Evolutionary conservation across 2,797 vertebrate genomes (phyloP).

Genomic region (Myiothlypis coronata): DNA sequence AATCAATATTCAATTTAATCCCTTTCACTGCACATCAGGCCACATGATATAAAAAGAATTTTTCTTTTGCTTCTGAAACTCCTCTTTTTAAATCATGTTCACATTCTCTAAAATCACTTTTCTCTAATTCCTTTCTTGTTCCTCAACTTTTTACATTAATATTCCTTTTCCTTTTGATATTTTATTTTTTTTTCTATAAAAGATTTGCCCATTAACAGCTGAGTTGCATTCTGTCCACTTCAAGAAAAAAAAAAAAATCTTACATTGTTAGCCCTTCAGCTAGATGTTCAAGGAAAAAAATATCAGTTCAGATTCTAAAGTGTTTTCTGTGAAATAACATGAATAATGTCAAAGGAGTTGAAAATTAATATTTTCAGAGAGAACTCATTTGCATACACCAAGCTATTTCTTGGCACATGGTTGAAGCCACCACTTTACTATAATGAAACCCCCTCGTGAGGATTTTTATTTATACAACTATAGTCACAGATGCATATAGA

Average conservation of each 20-base stretch:
- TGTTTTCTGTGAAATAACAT: neutral
- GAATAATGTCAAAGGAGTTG: neutral
- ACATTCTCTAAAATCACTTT: neutral
- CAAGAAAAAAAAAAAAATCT: neutral
- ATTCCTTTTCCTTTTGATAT: neutral
- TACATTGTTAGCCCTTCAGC: neutral
- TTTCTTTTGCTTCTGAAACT: slow-evolving; percentile 21
- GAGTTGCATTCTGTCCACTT: neutral
- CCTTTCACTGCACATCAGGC: slow-evolving; percentile 27
- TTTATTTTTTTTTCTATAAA: neutral
- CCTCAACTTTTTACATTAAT: neutral
- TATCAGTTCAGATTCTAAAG: neutral
- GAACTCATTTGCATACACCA: neutral
- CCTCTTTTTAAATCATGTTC: neutral
- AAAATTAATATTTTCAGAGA: neutral
- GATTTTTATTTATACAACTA: slow-evolving; percentile 59
- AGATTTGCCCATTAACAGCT: neutral
- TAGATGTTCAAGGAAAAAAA: neutral
- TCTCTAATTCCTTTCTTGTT: neutral
- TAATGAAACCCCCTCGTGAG: neutral
- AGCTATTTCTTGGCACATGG: neutral
- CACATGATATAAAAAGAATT: slow-evolving; percentile 39
- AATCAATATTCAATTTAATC: slow-evolving; percentile 69
- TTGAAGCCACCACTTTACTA: neutral
- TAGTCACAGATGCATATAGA: slow-evolving; percentile 23